These are phyloP conservation scores for Monomorium pharaonis DNA, from an alignment of 1,140 invertebrate species.

Conservation along the genomic window DNA sequence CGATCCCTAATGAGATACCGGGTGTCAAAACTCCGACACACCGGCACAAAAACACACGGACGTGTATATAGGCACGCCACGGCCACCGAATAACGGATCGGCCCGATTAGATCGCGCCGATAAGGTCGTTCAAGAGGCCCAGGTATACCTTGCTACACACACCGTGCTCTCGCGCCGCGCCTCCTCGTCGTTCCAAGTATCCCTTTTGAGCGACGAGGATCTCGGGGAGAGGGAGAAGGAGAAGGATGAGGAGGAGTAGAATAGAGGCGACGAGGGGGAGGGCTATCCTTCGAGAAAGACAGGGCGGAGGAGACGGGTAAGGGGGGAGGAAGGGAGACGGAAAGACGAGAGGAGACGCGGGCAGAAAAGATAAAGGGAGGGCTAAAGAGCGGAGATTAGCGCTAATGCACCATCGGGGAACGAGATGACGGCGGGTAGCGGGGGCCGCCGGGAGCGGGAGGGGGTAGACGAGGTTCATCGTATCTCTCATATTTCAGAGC, in stretches of 20 bases:
- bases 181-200: background rate
- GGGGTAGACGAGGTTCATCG: conserved; percentile 81
- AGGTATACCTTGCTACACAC: conserved; percentile 43
- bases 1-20: conserved; percentile 84
- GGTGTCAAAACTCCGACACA: conserved; percentile 84
- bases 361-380: conserved; percentile 83
- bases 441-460: background rate
- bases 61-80: background rate
- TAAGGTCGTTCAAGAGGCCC: conserved; percentile 61
- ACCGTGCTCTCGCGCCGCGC: background rate
- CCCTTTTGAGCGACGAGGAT: conserved; percentile 6
- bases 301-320: conserved; percentile 6
- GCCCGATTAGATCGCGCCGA: conserved; percentile 81
- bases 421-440: conserved; percentile 73
- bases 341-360: conserved; percentile 68
- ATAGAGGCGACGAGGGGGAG: background rate
- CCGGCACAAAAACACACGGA: conserved; percentile 25
- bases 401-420: conserved; percentile 85
- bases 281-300: conserved; percentile 21
- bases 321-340: conserved; percentile 21
- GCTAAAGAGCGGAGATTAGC: conserved; percentile 86
- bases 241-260: too few species aligned
- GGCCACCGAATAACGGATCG: conserved; percentile 83
- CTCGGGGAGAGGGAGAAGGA: background rate
- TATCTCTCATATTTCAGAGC: conserved; percentile 86